Evolutionary conservation across 2,888 invertebrate genomes (phyloP).

Genomic region (Drosophila macrospina): DNA sequence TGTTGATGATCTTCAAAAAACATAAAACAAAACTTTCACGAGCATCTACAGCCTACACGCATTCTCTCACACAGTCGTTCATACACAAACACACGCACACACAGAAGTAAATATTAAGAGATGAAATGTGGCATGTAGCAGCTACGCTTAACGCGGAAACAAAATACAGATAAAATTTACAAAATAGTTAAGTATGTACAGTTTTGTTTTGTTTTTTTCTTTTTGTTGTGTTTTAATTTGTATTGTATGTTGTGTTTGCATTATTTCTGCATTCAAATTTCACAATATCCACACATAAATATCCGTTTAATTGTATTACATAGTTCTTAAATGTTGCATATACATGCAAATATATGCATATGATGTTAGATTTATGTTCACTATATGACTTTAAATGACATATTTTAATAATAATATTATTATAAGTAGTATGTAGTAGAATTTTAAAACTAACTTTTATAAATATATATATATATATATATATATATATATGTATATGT

Average conservation of each 20-base stretch:
- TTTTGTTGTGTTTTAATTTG: slow-evolving; percentile 25
- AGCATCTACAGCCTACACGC: slow-evolving; percentile 16
- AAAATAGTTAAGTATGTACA: slow-evolving; percentile 78
- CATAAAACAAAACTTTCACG: slow-evolving; percentile 23
- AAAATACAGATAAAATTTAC: slow-evolving; percentile 71
- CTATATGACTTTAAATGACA: slow-evolving; percentile 66
- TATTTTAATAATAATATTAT: slow-evolving; percentile 48
- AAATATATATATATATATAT: slow-evolving; percentile 53
- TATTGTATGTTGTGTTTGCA: slow-evolving; percentile 24
- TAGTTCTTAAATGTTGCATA: slow-evolving; percentile 52
- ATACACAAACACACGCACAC: slow-evolving; percentile 28
- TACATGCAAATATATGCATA: slow-evolving; percentile 42
- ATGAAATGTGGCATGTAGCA: slow-evolving; percentile 62
- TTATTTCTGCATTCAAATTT: slow-evolving; percentile 38
- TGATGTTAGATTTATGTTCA: slow-evolving; percentile 55
- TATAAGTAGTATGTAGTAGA: slow-evolving; percentile 65
- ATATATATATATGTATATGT: neutral
- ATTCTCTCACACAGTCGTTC: neutral
- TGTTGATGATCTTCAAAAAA: slow-evolving; percentile 28
- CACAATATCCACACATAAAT: slow-evolving; percentile 54
- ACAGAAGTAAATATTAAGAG: slow-evolving; percentile 52
- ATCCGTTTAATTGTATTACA: slow-evolving; percentile 60
- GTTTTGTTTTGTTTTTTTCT: slow-evolving; percentile 19
- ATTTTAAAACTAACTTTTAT: slow-evolving; percentile 66
- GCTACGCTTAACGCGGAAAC: slow-evolving; percentile 36